Evolutionary conservation across 53 echinoderm and acorn worm species (phyloP), one percentile per base, ranked within the genome.

Genomic region (Astropecten irregularis): DNA sequence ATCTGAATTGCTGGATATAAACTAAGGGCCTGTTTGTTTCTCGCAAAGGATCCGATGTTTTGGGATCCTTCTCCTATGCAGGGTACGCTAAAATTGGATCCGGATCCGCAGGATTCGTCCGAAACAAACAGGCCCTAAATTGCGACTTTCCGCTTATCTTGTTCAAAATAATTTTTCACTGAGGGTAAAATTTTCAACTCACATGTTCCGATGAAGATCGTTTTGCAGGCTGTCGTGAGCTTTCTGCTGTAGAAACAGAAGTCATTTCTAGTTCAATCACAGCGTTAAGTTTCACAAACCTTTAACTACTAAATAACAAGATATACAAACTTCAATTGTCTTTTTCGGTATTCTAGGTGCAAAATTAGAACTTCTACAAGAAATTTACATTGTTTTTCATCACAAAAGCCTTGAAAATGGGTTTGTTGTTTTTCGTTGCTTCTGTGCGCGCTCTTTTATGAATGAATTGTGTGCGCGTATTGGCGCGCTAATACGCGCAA

Each of bases 371-470:
- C 14, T 46, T 14, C 14, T 46, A 14, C 14, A 46, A 14, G 14
- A 14, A 46, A 46, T 46, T 46, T 9, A 14, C 8, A 14, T 8
- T 14, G 14, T 46, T 8, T 46, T 14, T 20, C 20, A 14, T 54
- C 4, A 18, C 5, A 9, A 4, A 13, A 54, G 55, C 13, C n/a
- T n/a, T n/a, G n/a, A n/a, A n/a, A n/a, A 4, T 5, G 55, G n/a
- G 21, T 54, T 27, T 60, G 60, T 60, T 60, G 15, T 59, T 26
- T 25, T 25, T 59, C 23, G 18, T 68, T 26, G 42, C 50, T 71
- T 71, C 4, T 22, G 9, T 51, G 71, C 71, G 71, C 23, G 50
- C 71, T 71, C 35, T 51, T 50, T 71, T 71, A 51, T 71, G 71
- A 71, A 71, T 71, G 71, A 34, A 51, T 18, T 0, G 46, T 47